Base-by-base conservation (phyloP, 2,888 invertebrate genomes). In the Himalopsyche anomala region DNA sequence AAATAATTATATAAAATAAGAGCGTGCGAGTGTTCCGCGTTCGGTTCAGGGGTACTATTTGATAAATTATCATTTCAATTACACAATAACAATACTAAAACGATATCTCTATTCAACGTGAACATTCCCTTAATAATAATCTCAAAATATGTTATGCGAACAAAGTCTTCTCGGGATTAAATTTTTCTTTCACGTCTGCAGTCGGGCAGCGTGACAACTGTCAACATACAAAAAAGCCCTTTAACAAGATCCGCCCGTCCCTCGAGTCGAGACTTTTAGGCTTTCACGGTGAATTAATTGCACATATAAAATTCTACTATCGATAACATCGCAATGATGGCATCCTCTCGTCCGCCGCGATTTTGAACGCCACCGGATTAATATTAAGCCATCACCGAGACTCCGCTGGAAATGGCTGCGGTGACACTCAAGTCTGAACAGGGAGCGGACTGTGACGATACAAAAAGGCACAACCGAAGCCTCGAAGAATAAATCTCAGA, bases 121-220 rank as follows among this genome's bases (percentile, higher is more conserved):
- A 80, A 84, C 84, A 84, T 80, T 84, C 42, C 56, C 42, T 83
- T 55, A 80, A 85, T 74, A 82, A 85, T 83, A 83, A 74, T 74
- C 74, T 74, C 74, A 74, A 74, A 85, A 85, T 62, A 62, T 56
- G 19, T 82, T 82, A 62, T 80, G 85, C 85, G 83, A 85, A 85
- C 83, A 83, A 83, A 83, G 74, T 74, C 74, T 74, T 74, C 36
- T 74, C 62, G 11, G 56, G 19, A 36, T 36, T 9, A 38, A 74
- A 28, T 28, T 28, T 28, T 28, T 28, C 9, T 17, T 28, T 19
- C 19, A 19, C 62, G n/a, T 42, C 42, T 42, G 42, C 42, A 2
- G 42, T 42, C 42, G 42, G 42, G 51, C 51, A 4, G 15, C 74
- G 12, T 38, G 74, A 51, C 36, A 74, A 74, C 36, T 15, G 74